phyloP scores from a whole-genome alignment of 2,797 vertebrate species.

The Syndactyla subalaris region DNA sequence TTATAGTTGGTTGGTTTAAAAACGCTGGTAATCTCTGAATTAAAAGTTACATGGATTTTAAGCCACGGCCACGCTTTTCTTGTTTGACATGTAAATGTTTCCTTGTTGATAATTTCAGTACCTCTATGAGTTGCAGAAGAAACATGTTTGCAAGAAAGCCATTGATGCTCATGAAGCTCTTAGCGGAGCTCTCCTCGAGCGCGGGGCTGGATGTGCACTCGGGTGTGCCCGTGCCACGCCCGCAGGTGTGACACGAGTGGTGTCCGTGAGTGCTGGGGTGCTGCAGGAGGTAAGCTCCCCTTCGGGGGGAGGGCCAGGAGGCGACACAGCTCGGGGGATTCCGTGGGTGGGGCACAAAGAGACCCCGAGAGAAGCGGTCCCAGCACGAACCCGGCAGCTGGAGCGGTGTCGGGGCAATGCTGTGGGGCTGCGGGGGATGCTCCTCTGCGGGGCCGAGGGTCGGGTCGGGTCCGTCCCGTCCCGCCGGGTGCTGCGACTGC shows the following conservation, averaged over 20 bases:
- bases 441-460: too few species aligned
- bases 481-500: too few species aligned
- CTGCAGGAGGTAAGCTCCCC: accelerated
- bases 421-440: too few species aligned
- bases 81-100: neutral
- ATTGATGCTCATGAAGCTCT: accelerated
- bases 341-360: accelerated
- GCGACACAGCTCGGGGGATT: neutral
- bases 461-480: too few species aligned
- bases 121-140: neutral
- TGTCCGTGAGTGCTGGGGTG: accelerated
- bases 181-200: neutral
- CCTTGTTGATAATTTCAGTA: neutral
- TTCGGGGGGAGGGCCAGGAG: neutral
- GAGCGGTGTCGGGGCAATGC: too few species aligned
- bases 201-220: neutral
- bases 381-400: neutral
- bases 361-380: neutral
- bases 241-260: accelerated
- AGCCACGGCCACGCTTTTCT: neutral
- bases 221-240: too few species aligned
- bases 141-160: neutral
- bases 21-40: neutral
- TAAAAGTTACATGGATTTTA: neutral
- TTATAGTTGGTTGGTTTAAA: neutral